A percentile compares a stretch with the other conserved stretches of the same genome.
Conservation (phyloP, 2,797 vertebrate genomes). For the Avahi laniger region DNA sequence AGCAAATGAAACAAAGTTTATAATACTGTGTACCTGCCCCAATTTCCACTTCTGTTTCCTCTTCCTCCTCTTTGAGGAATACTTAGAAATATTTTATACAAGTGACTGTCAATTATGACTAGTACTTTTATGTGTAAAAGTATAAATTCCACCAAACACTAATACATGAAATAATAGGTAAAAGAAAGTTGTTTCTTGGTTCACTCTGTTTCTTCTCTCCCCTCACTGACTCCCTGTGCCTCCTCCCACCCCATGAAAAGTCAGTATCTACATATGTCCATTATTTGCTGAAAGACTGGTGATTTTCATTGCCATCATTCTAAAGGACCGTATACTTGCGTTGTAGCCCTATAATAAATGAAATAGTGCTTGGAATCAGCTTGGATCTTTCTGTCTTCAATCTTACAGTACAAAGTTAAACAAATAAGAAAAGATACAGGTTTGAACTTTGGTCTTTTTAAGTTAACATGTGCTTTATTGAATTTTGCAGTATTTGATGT, state of each 20-base stretch:
- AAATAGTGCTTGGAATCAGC: not conserved
- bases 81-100: not conserved
- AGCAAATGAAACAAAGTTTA: not conserved
- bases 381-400: not conserved
- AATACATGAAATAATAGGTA: not conserved
- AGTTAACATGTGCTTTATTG: not conserved
- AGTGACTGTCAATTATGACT: not conserved
- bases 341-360: not conserved
- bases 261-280: not conserved
- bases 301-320: not conserved
- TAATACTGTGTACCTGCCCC: not conserved
- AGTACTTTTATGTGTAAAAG: not conserved
- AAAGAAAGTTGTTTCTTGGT: not conserved
- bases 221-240: not conserved
- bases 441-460: not conserved
- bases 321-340: not conserved
- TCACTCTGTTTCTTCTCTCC: not conserved
- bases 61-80: not conserved
- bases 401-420: slow-evolving; percentile 5
- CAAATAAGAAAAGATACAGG: not conserved
- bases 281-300: not conserved
- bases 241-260: not conserved
- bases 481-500: not conserved
- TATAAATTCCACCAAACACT: not conserved
- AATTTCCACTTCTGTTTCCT: not conserved